Evolutionary conservation across 2,797 vertebrate species (phyloP), one percentile per base, ranked within the genome.

Genomic region (Neosilurus hyrtlii): DNA sequence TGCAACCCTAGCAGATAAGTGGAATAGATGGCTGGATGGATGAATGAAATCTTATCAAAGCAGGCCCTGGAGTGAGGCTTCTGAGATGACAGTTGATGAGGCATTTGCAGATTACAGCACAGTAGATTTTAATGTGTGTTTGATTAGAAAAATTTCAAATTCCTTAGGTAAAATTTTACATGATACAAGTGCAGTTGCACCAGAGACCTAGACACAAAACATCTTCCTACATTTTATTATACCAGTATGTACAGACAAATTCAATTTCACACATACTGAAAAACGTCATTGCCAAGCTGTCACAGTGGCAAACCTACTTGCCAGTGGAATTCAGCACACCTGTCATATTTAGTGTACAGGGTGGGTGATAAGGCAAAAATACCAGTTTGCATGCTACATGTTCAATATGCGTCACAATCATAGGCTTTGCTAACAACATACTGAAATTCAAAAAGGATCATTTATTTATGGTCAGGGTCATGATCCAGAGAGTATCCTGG

Each of bases 241-340:
- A 77, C 26, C 15, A 4, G 14, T 15, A 24, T 77, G 75, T 77
- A 22, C 59, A 77, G 54, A 63, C 22, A 63, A 59, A 49, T 63
- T 63, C 37, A 77, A 54, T 65, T 16, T 20, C 63, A 77, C 83
- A 76, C 71, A 54, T 30, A 75, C 24, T 56, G 74, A 52, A 61
- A 68, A 67, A 71, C 62, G 82, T 62, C 54, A 78, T 62, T 35
- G 65, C 62, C 52, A 67, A 66, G 62, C 61, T 82, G 81, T 76
- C 72, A 76, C 66, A 26, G 63, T 74, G 9, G 63, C 49, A 66
- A 56, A 20, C 49, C 26, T 82, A 70, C 37, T 74, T 82, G 24
- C 70, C 26, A 30, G 70, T 75, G 18, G 52, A 82, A 9, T 63
- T 62, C 37, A 49, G 35, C 59, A 26, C 15, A 51, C 35, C 75